Conservation (phyloP, 2,113 vertebrate species). For the Athene cunicularia region DNA sequence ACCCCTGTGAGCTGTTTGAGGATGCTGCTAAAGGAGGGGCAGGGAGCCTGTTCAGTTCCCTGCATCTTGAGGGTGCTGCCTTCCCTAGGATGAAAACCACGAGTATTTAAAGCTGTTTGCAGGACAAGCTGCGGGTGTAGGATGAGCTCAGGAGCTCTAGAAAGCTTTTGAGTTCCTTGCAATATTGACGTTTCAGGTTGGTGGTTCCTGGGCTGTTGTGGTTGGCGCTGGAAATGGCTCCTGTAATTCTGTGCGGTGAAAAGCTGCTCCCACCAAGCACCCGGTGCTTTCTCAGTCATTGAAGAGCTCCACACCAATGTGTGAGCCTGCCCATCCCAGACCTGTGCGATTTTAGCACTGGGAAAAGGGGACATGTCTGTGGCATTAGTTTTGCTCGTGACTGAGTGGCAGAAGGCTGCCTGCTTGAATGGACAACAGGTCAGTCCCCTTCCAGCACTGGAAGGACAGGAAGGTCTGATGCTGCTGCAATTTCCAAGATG, state of each 20-base stretch:
- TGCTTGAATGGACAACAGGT: neutral
- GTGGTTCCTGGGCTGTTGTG: neutral
- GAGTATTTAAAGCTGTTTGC: neutral
- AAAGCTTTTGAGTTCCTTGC: neutral
- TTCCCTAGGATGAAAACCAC: neutral
- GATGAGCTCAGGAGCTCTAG: neutral
- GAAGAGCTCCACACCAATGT: neutral
- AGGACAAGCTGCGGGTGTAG: neutral
- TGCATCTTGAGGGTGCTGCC: neutral
- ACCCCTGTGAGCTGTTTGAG: neutral
- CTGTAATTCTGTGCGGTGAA: neutral
- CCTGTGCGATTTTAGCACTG: rapidly evolving
- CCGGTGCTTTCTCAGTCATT: neutral
- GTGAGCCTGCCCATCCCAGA: neutral
- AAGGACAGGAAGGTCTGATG: neutral
- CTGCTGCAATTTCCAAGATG: neutral
- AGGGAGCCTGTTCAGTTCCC: neutral
- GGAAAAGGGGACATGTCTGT: no score
- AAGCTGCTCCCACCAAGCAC: rapidly evolving
- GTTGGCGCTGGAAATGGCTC: neutral
- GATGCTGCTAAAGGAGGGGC: neutral
- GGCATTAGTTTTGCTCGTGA: neutral
- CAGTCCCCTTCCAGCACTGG: neutral
- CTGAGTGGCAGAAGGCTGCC: neutral
- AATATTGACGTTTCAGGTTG: rapidly evolving